phyloP scores from a whole-genome alignment of 2,888 invertebrate species.

The Sarcophaga subvicina region DNA sequence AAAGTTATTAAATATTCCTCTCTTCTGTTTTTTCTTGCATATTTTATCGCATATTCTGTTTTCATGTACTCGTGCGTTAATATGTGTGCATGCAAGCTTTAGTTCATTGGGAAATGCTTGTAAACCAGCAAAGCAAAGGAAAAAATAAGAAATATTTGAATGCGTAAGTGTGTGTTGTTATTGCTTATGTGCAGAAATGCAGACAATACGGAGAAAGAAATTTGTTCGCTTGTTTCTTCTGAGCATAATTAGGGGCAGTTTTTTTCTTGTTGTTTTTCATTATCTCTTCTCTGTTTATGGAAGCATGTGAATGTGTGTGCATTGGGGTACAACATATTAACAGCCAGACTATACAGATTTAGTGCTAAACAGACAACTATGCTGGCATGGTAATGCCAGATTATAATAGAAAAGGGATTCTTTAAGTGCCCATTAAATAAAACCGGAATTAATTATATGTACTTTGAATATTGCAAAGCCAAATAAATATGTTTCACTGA shows the following conservation, averaged over 20 bases:
- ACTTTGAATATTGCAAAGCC: no score
- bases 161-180: slow-evolving; percentile 33
- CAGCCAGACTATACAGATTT: slow-evolving; percentile 1
- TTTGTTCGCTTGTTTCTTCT: background rate
- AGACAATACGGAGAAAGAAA: slow-evolving; percentile 62
- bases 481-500: no score
- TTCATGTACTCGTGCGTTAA: background rate
- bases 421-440: no score
- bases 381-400: slow-evolving; percentile 17
- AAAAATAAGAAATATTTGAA: background rate
- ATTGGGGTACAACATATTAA: slow-evolving; percentile 9
- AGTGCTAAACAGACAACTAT: slow-evolving; percentile 13
- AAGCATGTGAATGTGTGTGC: slow-evolving; percentile 53
- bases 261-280: background rate
- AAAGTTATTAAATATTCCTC: slow-evolving; percentile 7
- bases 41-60: slow-evolving; percentile 26
- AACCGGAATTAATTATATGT: no score
- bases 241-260: background rate
- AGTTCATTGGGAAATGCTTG: slow-evolving; percentile 24
- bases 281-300: background rate
- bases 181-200: slow-evolving; percentile 66
- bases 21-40: slow-evolving; percentile 3
- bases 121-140: background rate
- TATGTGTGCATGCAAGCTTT: background rate
- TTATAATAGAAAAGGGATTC: background rate